Conservation (phyloP, 2,888 invertebrate species). For the Bruchidius siliquastri region DNA sequence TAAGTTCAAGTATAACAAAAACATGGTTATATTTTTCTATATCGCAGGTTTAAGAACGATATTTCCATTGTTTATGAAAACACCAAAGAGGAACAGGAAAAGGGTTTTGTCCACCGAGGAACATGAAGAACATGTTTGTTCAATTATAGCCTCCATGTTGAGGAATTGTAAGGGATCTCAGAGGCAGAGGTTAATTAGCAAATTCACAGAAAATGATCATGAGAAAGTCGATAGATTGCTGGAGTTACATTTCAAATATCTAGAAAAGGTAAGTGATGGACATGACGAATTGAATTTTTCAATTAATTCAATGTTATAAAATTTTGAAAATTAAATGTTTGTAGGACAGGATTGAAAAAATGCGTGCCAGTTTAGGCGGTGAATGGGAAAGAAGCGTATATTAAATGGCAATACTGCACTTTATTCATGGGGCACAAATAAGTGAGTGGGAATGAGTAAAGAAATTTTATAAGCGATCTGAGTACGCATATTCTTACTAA, state of each 20-base stretch:
- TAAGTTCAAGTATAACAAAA: too few species aligned
- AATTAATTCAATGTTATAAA: not conserved
- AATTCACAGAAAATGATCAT: slow-evolving; percentile 96
- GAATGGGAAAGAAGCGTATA: too few species aligned
- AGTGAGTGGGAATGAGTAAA: too few species aligned
- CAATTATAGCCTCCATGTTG: slow-evolving; percentile 89
- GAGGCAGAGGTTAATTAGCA: slow-evolving; percentile 82
- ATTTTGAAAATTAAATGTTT: too few species aligned
- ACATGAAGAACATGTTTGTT: slow-evolving; percentile 92
- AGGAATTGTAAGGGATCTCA: slow-evolving; percentile 93
- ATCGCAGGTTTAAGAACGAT: slow-evolving; percentile 79
- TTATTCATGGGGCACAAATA: too few species aligned
- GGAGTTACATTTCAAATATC: slow-evolving; percentile 95
- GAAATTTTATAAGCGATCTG: too few species aligned
- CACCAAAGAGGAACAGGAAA: slow-evolving; percentile 80
- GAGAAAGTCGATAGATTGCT: slow-evolving; percentile 96
- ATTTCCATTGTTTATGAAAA: slow-evolving; percentile 99
- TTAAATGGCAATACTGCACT: too few species aligned
- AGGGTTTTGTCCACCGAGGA: slow-evolving; percentile 76
- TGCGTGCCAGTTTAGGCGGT: too few species aligned
- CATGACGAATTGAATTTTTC: not conserved
- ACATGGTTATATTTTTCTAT: slow-evolving; percentile 81
- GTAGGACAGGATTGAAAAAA: too few species aligned
- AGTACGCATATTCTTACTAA: too few species aligned
- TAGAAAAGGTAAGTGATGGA: slow-evolving; percentile 60